Conservation (phyloP, 2,888 invertebrate species). For the Diaperis boleti region DNA sequence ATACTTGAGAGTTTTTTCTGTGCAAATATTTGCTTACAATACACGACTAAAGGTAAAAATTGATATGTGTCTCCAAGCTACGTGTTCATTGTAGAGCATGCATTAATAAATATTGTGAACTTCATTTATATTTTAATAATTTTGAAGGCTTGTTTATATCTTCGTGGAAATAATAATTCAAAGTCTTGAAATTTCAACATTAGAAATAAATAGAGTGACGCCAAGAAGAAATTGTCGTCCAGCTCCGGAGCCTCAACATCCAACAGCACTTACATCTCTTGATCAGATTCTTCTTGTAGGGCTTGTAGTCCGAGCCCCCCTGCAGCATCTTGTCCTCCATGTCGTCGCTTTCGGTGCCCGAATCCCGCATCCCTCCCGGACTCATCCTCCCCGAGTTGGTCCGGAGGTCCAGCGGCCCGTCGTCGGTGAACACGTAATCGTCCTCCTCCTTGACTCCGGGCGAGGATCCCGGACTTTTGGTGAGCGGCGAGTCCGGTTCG, state of each 20-base stretch:
- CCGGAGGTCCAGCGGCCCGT: slow-evolving; percentile 81
- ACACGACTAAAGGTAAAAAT: too few relatives aligned
- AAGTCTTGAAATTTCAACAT: too few relatives aligned
- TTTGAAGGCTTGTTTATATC: too few relatives aligned
- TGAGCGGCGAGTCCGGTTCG: slow-evolving; percentile 49
- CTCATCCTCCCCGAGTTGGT: slow-evolving; percentile 70
- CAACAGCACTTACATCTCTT: slow-evolving; percentile 88
- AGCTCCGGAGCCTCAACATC: background rate
- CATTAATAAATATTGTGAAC: too few relatives aligned
- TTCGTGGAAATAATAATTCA: too few relatives aligned
- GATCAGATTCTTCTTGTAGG: slow-evolving; percentile 94
- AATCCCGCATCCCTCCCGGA: slow-evolving; percentile 68
- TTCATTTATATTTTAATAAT: too few relatives aligned
- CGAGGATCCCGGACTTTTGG: slow-evolving; percentile 48
- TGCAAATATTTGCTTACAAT: too few relatives aligned
- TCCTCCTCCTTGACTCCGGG: slow-evolving; percentile 61
- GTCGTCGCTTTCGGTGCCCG: slow-evolving; percentile 85
- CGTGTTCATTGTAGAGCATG: too few relatives aligned
- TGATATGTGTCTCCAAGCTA: too few relatives aligned
- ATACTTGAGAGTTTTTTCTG: too few relatives aligned
- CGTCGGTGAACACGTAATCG: slow-evolving; percentile 59
- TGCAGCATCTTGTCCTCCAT: slow-evolving; percentile 70
- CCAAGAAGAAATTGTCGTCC: too few relatives aligned
- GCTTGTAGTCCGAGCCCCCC: slow-evolving; percentile 71
- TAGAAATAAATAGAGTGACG: too few relatives aligned